Conservation (phyloP, 2,888 invertebrate genomes). For the Oligia strigilis region DNA sequence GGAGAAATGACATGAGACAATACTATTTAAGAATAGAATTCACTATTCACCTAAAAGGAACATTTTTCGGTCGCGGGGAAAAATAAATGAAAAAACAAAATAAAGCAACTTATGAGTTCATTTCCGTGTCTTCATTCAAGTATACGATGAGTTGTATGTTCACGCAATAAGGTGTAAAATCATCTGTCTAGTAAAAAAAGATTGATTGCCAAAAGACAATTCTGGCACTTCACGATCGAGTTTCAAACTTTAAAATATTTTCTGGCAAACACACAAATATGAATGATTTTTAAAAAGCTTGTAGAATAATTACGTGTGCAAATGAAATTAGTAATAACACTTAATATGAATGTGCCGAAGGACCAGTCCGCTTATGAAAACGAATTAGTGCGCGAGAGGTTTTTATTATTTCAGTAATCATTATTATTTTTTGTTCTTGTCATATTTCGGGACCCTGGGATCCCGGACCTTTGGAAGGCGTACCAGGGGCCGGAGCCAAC, state of each 20-base stretch:
- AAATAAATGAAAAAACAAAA: not conserved
- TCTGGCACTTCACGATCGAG: slow-evolving; percentile 37
- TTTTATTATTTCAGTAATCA: not conserved
- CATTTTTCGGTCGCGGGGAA: not conserved
- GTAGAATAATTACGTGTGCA: slow-evolving; percentile 38
- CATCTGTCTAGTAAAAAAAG: not conserved
- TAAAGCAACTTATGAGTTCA: slow-evolving; percentile 34
- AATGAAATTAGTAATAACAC: slow-evolving; percentile 5
- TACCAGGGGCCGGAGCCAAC: too few species aligned
- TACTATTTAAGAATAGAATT: slow-evolving; percentile 26
- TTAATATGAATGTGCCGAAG: not conserved
- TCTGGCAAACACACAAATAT: slow-evolving; percentile 58
- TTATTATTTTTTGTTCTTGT: not conserved
- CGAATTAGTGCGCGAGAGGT: not conserved
- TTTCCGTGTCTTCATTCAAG: slow-evolving; percentile 37
- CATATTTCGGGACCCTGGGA: too few species aligned
- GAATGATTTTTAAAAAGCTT: slow-evolving; percentile 52
- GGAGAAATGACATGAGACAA: not conserved
- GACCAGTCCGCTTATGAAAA: not conserved
- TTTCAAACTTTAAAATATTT: slow-evolving; percentile 60
- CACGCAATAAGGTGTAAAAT: slow-evolving; percentile 26
- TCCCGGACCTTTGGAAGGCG: too few species aligned
- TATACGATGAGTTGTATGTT: slow-evolving; percentile 10
- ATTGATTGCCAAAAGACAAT: slow-evolving; percentile 60
- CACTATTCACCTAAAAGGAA: not conserved